phyloP scores from a whole-genome alignment of 2,113 vertebrate species.

The Tenrec ecaudatus region DNA sequence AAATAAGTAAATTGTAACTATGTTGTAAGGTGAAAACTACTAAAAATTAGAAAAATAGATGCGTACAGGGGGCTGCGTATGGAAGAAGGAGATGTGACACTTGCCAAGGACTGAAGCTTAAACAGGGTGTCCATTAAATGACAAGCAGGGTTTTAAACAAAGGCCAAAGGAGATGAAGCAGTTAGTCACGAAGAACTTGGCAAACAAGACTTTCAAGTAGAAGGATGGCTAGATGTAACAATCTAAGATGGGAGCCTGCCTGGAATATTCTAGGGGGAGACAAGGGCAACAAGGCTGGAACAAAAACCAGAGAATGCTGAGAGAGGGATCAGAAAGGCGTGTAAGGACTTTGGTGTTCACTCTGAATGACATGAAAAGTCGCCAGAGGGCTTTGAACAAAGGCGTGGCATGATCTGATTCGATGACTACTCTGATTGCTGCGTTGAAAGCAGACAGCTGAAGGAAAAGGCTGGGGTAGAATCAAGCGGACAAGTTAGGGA shows the following conservation, averaged over 20 bases:
- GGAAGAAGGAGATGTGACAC: neutral
- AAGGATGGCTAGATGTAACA: neutral
- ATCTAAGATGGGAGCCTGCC: neutral
- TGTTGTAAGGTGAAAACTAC: neutral
- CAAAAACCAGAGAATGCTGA: neutral
- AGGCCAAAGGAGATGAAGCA: neutral
- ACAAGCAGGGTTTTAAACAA: neutral
- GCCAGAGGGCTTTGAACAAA: constrained; percentile 1
- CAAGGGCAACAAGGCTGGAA: neutral
- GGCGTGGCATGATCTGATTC: neutral
- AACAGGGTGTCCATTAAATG: neutral
- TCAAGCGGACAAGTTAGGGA: neutral
- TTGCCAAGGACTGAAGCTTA: neutral
- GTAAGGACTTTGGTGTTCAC: neutral
- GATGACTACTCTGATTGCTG: neutral
- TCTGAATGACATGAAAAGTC: neutral
- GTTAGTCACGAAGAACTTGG: neutral
- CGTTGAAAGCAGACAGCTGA: neutral
- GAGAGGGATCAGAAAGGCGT: neutral
- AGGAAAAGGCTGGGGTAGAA: neutral
- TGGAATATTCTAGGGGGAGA: neutral
- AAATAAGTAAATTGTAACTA: neutral
- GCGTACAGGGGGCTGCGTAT: neutral
- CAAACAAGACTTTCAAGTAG: neutral
- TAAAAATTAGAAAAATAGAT: neutral